These are phyloP conservation scores for Halcyon chelicuti DNA, from an alignment of 2,797 vertebrate genomes.

Conservation along the genomic window DNA sequence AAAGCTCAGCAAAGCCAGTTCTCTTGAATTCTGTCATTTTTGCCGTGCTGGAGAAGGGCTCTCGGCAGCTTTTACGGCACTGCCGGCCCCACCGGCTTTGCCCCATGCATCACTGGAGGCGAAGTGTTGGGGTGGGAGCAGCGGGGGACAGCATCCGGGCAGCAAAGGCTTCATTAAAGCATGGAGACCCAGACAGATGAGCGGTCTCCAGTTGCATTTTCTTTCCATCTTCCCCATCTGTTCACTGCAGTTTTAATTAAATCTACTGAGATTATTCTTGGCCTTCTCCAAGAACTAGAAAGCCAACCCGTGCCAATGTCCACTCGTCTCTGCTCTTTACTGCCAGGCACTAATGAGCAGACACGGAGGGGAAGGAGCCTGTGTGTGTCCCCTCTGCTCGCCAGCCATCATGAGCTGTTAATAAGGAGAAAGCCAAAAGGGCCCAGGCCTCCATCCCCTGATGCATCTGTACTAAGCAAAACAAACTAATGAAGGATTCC, in stretches of 20 bases:
- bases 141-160: slow-evolving; percentile 55
- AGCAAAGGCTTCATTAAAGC: slow-evolving; percentile 88
- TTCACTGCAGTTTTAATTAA: slow-evolving; percentile 97
- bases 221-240: slow-evolving; percentile 96
- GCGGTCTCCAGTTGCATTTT: slow-evolving; percentile 91
- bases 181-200: slow-evolving; percentile 90
- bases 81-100: slow-evolving; percentile 68
- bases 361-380: slow-evolving; percentile 72
- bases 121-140: slow-evolving; percentile 75
- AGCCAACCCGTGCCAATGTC: slow-evolving; percentile 88
- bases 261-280: slow-evolving; percentile 93
- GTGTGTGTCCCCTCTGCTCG: slow-evolving; percentile 74
- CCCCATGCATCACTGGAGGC: slow-evolving; percentile 79
- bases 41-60: slow-evolving; percentile 6
- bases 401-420: slow-evolving; percentile 93
- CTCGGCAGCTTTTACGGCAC: slow-evolving; percentile 63
- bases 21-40: background rate
- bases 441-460: slow-evolving; percentile 79
- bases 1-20: fast-evolving
- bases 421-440: slow-evolving; percentile 90
- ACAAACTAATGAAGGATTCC: slow-evolving; percentile 85
- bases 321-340: slow-evolving; percentile 88
- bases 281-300: slow-evolving; percentile 84
- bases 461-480: slow-evolving; percentile 78
- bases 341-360: slow-evolving; percentile 95